Evolutionary conservation across 2,797 vertebrate genomes (phyloP).

Genomic region (Phrynocephalus guinanensis): DNA sequence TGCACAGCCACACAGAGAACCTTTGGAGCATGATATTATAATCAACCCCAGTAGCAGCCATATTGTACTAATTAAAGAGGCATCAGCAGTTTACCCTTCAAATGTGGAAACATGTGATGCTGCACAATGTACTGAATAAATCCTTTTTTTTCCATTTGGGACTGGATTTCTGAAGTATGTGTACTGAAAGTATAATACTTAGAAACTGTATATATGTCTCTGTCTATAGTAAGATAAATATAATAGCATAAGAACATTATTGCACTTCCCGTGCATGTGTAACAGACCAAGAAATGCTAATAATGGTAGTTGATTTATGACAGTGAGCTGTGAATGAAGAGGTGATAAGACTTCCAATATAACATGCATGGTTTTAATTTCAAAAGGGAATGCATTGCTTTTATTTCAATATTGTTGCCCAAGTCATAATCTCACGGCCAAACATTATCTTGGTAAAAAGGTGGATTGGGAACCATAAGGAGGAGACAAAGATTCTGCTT

Average conservation of each 20-base stretch:
- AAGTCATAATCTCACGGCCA: not conserved
- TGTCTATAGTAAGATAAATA: not conserved
- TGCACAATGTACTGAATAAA: not conserved
- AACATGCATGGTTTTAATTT: slow-evolving; percentile 16
- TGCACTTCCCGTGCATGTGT: slow-evolving; percentile 28
- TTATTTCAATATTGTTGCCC: slow-evolving; percentile 30
- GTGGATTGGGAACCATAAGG: not conserved
- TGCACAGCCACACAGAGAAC: not conserved
- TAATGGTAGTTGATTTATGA: slow-evolving; percentile 4
- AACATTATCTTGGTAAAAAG: not conserved
- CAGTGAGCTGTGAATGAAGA: not conserved
- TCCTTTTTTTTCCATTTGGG: not conserved
- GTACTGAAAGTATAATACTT: slow-evolving; percentile 13
- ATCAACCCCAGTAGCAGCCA: slow-evolving; percentile 5
- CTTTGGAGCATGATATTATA: not conserved
- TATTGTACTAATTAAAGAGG: slow-evolving; percentile 12
- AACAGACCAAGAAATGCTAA: slow-evolving; percentile 10
- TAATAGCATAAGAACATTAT: slow-evolving; percentile 3
- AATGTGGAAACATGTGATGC: not conserved
- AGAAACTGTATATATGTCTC: not conserved
- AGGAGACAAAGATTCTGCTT: not conserved
- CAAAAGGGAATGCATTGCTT: slow-evolving; percentile 30
- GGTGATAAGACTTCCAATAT: slow-evolving; percentile 33
- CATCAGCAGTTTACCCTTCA: slow-evolving; percentile 14
- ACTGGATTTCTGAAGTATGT: slow-evolving; percentile 20